These are phyloP conservation scores for Leiothrix lutea DNA, from an alignment of 2,113 vertebrate species.

Conservation along the genomic window DNA sequence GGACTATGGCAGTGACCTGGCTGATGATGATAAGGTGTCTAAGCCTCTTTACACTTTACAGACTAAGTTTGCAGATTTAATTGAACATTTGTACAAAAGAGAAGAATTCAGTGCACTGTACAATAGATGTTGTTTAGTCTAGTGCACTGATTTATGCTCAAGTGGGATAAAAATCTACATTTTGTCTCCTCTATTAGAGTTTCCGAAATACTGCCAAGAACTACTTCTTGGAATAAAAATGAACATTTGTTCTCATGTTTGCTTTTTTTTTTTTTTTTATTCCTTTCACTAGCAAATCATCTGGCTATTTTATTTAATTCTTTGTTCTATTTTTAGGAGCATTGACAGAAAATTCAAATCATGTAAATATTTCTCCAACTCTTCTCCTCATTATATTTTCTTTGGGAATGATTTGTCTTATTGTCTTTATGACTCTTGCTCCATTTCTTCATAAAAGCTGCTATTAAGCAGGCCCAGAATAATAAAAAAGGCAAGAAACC, in stretches of 20 bases:
- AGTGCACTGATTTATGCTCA: slow-evolving; percentile 20
- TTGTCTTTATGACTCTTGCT: slow-evolving; percentile 21
- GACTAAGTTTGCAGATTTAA: background rate
- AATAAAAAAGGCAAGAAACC: background rate
- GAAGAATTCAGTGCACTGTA: background rate
- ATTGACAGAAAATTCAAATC: slow-evolving; percentile 30
- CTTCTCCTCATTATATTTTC: slow-evolving; percentile 13
- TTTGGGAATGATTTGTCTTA: slow-evolving; percentile 21
- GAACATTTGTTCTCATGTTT: slow-evolving; percentile 50
- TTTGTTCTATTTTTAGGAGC: slow-evolving; percentile 47
- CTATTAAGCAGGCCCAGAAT: background rate
- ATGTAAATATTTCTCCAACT: slow-evolving; percentile 33
- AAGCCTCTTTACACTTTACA: background rate
- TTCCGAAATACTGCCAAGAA: slow-evolving; percentile 20
- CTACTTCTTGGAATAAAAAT: slow-evolving; percentile 56
- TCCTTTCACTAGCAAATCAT: slow-evolving; percentile 32
- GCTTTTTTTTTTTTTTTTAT: slow-evolving; percentile 27
- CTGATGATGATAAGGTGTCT: background rate
- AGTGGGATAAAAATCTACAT: slow-evolving; percentile 39
- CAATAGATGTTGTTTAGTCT: slow-evolving; percentile 58
- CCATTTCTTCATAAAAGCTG: background rate
- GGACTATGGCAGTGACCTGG: background rate
- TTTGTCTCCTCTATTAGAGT: background rate
- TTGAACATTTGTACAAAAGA: background rate
- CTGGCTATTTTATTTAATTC: background rate